phyloP scores from a whole-genome alignment of 2,797 vertebrate species.

The Scolopax bukidnonensis region DNA sequence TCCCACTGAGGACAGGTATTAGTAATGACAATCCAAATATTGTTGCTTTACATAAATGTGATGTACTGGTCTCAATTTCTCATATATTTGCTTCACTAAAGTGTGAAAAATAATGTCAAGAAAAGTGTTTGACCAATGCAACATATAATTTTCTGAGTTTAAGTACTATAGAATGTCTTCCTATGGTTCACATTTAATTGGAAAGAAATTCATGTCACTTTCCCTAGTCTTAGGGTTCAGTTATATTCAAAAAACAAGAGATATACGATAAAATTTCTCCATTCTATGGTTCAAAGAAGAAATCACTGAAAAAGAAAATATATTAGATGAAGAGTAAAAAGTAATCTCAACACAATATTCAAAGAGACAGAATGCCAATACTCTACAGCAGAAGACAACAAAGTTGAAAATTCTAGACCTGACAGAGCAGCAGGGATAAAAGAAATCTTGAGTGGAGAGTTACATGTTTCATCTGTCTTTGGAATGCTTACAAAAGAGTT shows the following conservation, averaged over 20 bases:
- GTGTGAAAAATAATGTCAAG: background rate
- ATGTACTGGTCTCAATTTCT: background rate
- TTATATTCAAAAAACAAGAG: conserved; percentile 6
- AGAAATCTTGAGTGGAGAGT: background rate
- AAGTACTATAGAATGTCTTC: background rate
- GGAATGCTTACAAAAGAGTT: conserved; percentile 7
- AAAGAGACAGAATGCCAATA: background rate
- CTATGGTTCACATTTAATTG: conserved; percentile 14
- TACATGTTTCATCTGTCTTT: background rate
- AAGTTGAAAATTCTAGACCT: conserved; percentile 7
- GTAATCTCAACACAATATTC: background rate
- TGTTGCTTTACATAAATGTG: background rate
- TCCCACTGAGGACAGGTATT: background rate
- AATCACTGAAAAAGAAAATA: background rate
- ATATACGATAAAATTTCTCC: background rate
- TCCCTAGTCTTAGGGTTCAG: background rate
- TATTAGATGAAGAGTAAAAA: background rate
- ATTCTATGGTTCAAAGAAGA: conserved; percentile 15
- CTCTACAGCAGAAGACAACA: background rate
- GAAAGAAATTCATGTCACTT: background rate
- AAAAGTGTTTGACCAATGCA: background rate
- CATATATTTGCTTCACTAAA: background rate
- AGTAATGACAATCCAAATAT: background rate
- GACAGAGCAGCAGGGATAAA: background rate
- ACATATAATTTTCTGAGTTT: background rate